Conservation (phyloP, 2,888 invertebrate genomes). For the Drosophila prostipennis region DNA sequence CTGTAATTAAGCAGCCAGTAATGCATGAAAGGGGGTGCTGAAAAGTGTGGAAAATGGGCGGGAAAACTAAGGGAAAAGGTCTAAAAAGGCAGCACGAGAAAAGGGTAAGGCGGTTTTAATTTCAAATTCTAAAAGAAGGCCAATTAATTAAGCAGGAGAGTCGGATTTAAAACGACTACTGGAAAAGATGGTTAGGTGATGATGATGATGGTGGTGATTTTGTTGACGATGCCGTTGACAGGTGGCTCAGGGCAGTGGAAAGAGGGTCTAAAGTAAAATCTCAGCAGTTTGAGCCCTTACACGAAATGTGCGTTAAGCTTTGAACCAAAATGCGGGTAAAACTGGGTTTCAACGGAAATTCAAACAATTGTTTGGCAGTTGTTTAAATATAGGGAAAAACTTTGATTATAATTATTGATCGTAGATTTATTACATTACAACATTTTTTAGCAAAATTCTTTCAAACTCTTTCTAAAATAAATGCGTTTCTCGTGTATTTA, state of each 20-base stretch:
- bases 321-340: not conserved
- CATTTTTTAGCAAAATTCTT: not conserved
- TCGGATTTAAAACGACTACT: conserved; percentile 45
- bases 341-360: conserved; percentile 4
- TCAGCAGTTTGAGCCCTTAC: conserved; percentile 1
- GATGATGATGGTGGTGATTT: conserved; percentile 17
- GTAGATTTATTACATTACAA: no score
- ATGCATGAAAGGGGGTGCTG: not conserved
- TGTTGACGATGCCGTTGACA: conserved; percentile 27
- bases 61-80: conserved; percentile 9
- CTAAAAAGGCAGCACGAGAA: not conserved
- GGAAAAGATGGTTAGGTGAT: conserved; percentile 12
- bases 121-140: conserved; percentile 66
- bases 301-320: conserved; percentile 32
- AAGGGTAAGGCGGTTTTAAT: conserved; percentile 61
- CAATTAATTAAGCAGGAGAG: conserved; percentile 72
- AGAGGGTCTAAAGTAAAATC: not conserved
- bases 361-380: conserved; percentile 1
- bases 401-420: not conserved
- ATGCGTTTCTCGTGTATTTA: no score
- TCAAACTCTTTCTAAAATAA: not conserved
- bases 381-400: not conserved
- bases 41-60: conserved; percentile 9
- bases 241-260: conserved; percentile 17
- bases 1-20: conserved; percentile 36